phyloP scores from a whole-genome alignment of 2,113 vertebrate genomes.

The Collichthys lucidus region DNA sequence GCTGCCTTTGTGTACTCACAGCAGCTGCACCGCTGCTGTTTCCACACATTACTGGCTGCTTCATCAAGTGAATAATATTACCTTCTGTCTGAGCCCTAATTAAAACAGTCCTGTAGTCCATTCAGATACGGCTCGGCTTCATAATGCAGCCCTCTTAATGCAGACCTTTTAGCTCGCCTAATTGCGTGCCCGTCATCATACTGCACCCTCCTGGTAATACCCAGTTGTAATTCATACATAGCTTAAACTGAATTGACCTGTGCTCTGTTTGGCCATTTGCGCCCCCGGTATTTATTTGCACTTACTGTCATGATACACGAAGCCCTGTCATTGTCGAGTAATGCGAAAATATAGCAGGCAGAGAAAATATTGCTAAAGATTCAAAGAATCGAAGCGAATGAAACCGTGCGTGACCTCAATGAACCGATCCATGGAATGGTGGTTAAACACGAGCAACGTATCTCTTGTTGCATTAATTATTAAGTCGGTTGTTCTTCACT shows the following conservation, averaged over 20 bases:
- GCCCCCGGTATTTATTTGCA: conserved; percentile 46
- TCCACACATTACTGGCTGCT: conserved; percentile 73
- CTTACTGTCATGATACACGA: conserved; percentile 26
- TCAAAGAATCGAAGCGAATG: conserved; percentile 46
- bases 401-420: conserved; percentile 61
- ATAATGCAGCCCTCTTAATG: conserved; percentile 62
- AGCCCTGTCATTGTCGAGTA: conserved; percentile 23
- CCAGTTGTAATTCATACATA: conserved; percentile 54
- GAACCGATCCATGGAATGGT: conserved; percentile 78
- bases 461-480: conserved; percentile 87
- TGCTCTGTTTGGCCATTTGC: conserved; percentile 39
- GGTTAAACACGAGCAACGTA: conserved; percentile 83
- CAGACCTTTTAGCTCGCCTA: conserved; percentile 72
- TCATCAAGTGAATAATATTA: conserved; percentile 78
- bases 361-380: conserved; percentile 48
- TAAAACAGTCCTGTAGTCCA: conserved; percentile 70
- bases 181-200: conserved; percentile 61
- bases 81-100: conserved; percentile 73
- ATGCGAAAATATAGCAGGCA: conserved; percentile 10
- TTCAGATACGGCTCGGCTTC: conserved; percentile 68
- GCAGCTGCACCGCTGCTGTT: conserved; percentile 71
- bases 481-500: conserved; percentile 82
- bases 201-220: conserved; percentile 59
- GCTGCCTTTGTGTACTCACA: conserved; percentile 74
- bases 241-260: conserved; percentile 53